Conservation (phyloP, 1,140 invertebrate genomes). For the Aphidius gifuensis region DNA sequence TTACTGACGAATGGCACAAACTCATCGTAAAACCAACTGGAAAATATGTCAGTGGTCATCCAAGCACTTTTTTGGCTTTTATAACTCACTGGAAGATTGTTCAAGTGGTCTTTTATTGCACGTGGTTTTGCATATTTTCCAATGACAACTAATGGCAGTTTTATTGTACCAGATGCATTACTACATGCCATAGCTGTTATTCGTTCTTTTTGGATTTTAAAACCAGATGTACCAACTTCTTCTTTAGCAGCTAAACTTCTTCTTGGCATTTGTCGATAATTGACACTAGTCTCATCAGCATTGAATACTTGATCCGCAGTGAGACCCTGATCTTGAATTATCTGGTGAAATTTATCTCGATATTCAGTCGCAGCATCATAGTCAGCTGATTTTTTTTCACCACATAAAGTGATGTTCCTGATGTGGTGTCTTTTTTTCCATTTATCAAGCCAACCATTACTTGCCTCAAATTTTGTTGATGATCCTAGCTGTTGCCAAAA, state of each 20-base stretch:
- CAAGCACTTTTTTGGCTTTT: conserved; percentile 40
- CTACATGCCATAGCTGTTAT: conserved; percentile 39
- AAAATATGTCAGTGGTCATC: no score
- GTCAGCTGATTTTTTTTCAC: conserved; percentile 27
- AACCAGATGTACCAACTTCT: no score
- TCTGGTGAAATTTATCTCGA: conserved; percentile 13
- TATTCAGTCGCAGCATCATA: conserved; percentile 12
- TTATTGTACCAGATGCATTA: conserved; percentile 41
- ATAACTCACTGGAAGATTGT: conserved; percentile 35
- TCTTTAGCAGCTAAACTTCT: no score
- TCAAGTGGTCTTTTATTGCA: conserved; percentile 35
- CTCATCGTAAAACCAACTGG: no score
- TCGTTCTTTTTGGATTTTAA: no score
- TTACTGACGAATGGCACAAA: no score
- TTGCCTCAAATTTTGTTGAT: conserved; percentile 27
- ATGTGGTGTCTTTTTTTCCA: conserved; percentile 30
- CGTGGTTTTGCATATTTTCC: conserved; percentile 37
- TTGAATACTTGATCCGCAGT: conserved; percentile 36
- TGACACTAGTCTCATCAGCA: conserved; percentile 37
- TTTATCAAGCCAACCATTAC: conserved; percentile 31
- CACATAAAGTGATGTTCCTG: conserved; percentile 11
- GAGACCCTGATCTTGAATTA: conserved; percentile 17
- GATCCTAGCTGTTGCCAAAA: conserved; percentile 27
- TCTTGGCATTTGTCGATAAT: conserved; percentile 36
- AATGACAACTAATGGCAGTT: conserved; percentile 41